Conservation (phyloP, 2,113 vertebrate genomes). For the Microcebus jonahi region DNA sequence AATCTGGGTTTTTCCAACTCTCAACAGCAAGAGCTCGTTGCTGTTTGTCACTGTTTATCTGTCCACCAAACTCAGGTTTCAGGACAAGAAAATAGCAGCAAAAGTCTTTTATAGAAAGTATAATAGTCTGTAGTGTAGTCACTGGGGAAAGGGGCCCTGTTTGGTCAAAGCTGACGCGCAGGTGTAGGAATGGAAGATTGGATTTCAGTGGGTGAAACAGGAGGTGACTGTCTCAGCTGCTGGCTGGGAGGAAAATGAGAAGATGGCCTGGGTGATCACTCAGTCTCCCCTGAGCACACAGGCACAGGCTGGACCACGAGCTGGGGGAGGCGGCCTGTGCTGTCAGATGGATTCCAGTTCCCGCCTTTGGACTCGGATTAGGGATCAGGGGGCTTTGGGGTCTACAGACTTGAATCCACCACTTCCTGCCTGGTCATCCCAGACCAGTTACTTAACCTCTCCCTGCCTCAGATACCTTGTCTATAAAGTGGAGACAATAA, state of each 20-base stretch:
- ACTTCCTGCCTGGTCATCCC: not conserved
- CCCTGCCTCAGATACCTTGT: not conserved
- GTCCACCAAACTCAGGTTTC: not conserved
- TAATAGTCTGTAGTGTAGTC: not conserved
- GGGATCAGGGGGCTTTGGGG: not conserved
- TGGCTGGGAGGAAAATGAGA: not conserved
- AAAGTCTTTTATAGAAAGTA: not conserved
- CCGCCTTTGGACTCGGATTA: not conserved
- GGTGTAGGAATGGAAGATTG: not conserved
- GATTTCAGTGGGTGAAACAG: not conserved
- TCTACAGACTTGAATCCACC: not conserved
- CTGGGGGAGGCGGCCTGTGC: not conserved
- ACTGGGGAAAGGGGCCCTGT: not conserved
- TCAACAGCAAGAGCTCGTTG: fast-evolving
- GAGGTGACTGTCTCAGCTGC: not conserved
- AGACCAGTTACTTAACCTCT: not conserved
- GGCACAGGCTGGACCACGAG: not conserved
- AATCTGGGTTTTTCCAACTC: not conserved
- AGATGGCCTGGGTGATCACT: not conserved
- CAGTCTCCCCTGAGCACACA: not conserved
- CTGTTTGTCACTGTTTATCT: not conserved
- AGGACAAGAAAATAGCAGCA: not conserved
- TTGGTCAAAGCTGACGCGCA: not conserved
- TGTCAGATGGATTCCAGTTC: fast-evolving
- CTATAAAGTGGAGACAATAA: not conserved